Evolutionary conservation across 2,888 invertebrate genomes (phyloP).

Genomic region (Schrankia costaestrigalis): DNA sequence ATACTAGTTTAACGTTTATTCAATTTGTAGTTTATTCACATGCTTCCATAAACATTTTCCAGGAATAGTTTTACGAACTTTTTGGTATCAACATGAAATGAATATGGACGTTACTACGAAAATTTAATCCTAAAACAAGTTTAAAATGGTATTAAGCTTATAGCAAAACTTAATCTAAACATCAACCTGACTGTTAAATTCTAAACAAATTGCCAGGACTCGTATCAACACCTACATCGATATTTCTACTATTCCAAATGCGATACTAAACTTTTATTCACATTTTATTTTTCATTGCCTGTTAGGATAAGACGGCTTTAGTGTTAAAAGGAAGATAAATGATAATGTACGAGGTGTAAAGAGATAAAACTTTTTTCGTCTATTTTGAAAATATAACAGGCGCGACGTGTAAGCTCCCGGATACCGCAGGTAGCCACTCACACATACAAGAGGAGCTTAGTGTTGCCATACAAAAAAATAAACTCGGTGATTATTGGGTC

Average conservation of each 20-base stretch:
- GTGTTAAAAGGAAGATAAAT: conserved; percentile 33
- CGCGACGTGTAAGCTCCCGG: conserved; percentile 62
- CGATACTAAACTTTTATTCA: conserved; percentile 6
- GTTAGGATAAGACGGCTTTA: conserved; percentile 26
- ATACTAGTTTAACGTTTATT: conserved; percentile 1
- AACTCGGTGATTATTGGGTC: conserved; percentile 29
- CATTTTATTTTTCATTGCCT: conserved; percentile 24
- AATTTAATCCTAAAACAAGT: too few relatives aligned
- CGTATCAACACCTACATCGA: not conserved
- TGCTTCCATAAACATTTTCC: not conserved
- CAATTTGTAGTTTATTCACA: not conserved
- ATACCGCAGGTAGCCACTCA: conserved; percentile 72
- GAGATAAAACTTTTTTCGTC: conserved; percentile 55
- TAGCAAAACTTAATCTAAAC: conserved; percentile 58
- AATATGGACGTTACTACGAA: too few relatives aligned
- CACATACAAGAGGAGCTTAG: conserved; percentile 50
- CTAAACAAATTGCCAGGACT: conserved; percentile 11
- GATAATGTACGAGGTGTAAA: conserved; percentile 57
- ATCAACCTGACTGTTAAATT: conserved; percentile 34
- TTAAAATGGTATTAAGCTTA: conserved; percentile 44
- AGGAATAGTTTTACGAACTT: conserved; percentile 5
- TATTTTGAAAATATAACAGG: conserved; percentile 59
- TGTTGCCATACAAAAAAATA: conserved; percentile 47
- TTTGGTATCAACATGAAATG: too few relatives aligned
- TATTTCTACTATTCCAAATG: not conserved